Conservation (phyloP, 1,140 invertebrate species). For the Solenopsis invicta region DNA sequence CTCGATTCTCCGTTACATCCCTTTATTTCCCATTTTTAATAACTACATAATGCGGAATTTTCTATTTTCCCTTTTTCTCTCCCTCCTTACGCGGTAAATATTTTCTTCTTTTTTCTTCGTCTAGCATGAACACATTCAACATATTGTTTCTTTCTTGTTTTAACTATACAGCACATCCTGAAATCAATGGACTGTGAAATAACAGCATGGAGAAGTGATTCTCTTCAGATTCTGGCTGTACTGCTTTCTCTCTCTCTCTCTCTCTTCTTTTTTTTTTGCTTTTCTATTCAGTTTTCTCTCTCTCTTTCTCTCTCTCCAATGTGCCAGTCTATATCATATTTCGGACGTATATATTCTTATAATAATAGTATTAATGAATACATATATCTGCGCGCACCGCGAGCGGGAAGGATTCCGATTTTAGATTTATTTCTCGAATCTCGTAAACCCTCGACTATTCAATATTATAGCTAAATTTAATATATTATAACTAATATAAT, state of each 20-base stretch:
- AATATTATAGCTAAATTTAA: constrained; percentile 30
- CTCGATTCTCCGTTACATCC: constrained; percentile 33
- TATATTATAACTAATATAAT: constrained; percentile 40
- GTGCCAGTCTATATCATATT: constrained; percentile 56
- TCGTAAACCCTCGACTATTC: constrained; percentile 12
- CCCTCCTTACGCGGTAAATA: constrained; percentile 73
- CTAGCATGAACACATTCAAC: constrained; percentile 84
- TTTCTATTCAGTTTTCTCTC: constrained; percentile 71
- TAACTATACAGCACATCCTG: constrained; percentile 77
- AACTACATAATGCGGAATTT: constrained; percentile 51
- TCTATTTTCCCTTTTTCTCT: constrained; percentile 45
- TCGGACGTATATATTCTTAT: constrained; percentile 79
- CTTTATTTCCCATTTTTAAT: background rate
- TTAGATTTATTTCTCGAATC: constrained; percentile 13
- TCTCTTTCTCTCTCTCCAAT: constrained; percentile 19
- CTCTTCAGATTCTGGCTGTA: constrained; percentile 53
- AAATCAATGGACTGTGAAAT: constrained; percentile 77
- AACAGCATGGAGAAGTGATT: constrained; percentile 68
- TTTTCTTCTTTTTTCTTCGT: constrained; percentile 70
- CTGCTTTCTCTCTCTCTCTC: constrained; percentile 60
- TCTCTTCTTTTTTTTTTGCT: constrained; percentile 68
- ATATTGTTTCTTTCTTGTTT: constrained; percentile 80
- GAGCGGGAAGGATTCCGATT: constrained; percentile 54
- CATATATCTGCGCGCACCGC: constrained; percentile 65
- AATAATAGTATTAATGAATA: constrained; percentile 72